Percentiles rank a stretch among this genome's conserved stretches.
Conservation (phyloP, 2,888 invertebrate genomes). For the Chymomyza procnemis region DNA sequence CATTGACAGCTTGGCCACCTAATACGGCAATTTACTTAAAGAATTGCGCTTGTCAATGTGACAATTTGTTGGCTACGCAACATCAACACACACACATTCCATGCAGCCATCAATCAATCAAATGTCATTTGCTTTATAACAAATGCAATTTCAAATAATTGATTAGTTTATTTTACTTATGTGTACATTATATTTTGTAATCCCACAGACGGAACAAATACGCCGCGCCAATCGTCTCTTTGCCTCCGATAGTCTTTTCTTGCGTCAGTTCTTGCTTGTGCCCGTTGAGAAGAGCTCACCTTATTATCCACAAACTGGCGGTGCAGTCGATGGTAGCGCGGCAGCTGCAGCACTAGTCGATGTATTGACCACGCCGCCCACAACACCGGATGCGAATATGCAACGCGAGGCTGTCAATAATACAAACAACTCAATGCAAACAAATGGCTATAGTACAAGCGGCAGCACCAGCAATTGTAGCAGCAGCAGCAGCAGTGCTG, state of each 20-base stretch:
- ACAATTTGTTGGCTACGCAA: background rate
- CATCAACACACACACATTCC: background rate
- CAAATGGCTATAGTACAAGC: slow-evolving; percentile 19
- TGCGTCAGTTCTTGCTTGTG: slow-evolving; percentile 91
- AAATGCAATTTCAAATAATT: slow-evolving; percentile 19
- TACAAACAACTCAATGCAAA: slow-evolving; percentile 48
- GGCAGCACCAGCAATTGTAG: slow-evolving; percentile 13
- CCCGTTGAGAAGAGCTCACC: slow-evolving; percentile 86
- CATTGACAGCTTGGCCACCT: background rate
- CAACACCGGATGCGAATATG: slow-evolving; percentile 72
- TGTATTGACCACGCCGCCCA: slow-evolving; percentile 49
- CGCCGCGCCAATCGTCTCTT: slow-evolving; percentile 93
- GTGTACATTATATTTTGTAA: slow-evolving; percentile 9
- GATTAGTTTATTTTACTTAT: background rate
- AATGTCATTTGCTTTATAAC: slow-evolving; percentile 32
- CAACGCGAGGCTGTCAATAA: slow-evolving; percentile 75
- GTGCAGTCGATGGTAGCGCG: slow-evolving; percentile 24
- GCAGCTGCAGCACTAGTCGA: slow-evolving; percentile 42
- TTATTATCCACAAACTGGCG: slow-evolving; percentile 81
- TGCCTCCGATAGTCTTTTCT: slow-evolving; percentile 94
- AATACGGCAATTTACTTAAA: background rate
- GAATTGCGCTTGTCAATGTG: background rate
- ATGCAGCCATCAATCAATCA: slow-evolving; percentile 35
- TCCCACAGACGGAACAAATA: slow-evolving; percentile 92
- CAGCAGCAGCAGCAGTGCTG: slow-evolving; percentile 41